Base-by-base conservation (phyloP, 1,140 invertebrate species). In the Trichonephila inaurata region DNA sequence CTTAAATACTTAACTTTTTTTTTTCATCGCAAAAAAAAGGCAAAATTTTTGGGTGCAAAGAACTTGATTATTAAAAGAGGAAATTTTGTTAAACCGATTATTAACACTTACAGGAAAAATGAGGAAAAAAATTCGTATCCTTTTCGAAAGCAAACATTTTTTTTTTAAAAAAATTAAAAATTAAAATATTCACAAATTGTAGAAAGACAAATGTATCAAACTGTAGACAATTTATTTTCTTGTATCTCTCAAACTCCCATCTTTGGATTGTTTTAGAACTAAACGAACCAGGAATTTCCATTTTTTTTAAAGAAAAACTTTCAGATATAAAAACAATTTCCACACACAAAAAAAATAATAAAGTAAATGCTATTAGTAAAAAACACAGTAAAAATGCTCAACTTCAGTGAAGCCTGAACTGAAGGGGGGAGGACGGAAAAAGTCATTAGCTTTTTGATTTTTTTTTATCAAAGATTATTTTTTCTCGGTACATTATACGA, bases 351-450 rank as follows among this genome's bases (percentile, higher is more conserved):
- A 28, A n/a, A 72, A 77, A 77, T 14, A 77, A 77, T 33, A 51
- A 83, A 58, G 51, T 19, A 83, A 83, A 83, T 58, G 51, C 82
- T 83, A 83, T 83, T 60, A 83, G 82, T 51, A 51, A 83, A 83
- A 58, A 60, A 21, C 77, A 44, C 6, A 18, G 7, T 21, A 82
- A 83, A 83, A 83, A 83, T 58, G 19, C 51, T 51, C 14, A 51
- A 60, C 44, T 83, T 51, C 40, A 51, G 40, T 83, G 82, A 58
- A 83, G 82, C 82, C 16, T 83, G 51, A 83, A 83, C 19, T 60
- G 82, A n/a, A 83, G 18, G 82, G 28, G 82, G 51, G 51, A 83
- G 82, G 51, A 83, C 51, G 24, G 51, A 83, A 83, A 83, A 83
- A 60, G 82, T 58, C 82, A 83, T 83, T 83, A 83, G 51, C 82